Evolutionary conservation across 2,888 invertebrate species (phyloP).

Genomic region (Lamproptera curius): DNA sequence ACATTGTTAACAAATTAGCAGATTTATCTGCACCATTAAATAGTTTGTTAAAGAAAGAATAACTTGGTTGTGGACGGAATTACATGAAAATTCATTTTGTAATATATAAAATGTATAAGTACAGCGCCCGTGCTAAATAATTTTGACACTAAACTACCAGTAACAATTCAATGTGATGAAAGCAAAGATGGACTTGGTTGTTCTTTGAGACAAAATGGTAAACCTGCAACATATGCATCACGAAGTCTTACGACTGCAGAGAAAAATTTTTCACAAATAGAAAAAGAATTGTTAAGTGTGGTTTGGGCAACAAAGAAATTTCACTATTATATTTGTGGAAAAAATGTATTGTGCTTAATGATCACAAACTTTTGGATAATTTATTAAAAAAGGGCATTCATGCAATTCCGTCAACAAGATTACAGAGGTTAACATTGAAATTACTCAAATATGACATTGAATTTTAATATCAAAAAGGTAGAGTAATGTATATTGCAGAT

Average conservation of each 20-base stretch:
- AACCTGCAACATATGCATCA: slow-evolving; percentile 3
- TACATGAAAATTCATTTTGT: slow-evolving; percentile 11
- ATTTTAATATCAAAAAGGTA: slow-evolving; percentile 32
- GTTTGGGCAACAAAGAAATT: slow-evolving; percentile 36
- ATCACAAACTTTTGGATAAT: slow-evolving; percentile 40
- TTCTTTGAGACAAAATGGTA: background rate
- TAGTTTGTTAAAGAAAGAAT: slow-evolving; percentile 12
- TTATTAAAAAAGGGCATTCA: slow-evolving; percentile 34
- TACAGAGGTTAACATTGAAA: slow-evolving; percentile 32
- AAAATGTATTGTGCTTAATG: slow-evolving; percentile 31
- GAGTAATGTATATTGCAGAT: slow-evolving; percentile 34
- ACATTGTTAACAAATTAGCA: background rate
- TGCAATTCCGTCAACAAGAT: slow-evolving; percentile 30
- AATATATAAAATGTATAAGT: slow-evolving; percentile 5
- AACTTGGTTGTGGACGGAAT: slow-evolving; percentile 9
- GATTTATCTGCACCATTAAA: background rate
- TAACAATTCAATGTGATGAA: background rate
- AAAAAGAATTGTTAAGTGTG: slow-evolving; percentile 40
- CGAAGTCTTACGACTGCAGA: slow-evolving; percentile 2
- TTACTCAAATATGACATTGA: slow-evolving; percentile 32
- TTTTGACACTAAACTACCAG: slow-evolving; percentile 1
- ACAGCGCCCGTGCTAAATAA: slow-evolving; percentile 7
- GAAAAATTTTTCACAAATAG: slow-evolving; percentile 34
- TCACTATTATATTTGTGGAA: slow-evolving; percentile 9
- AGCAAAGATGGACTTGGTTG: background rate